Percentiles rank a stretch among this genome's conserved stretches.
phyloP scores from a whole-genome alignment of 2,888 invertebrate species.

The Nebria brevicollis region DNA sequence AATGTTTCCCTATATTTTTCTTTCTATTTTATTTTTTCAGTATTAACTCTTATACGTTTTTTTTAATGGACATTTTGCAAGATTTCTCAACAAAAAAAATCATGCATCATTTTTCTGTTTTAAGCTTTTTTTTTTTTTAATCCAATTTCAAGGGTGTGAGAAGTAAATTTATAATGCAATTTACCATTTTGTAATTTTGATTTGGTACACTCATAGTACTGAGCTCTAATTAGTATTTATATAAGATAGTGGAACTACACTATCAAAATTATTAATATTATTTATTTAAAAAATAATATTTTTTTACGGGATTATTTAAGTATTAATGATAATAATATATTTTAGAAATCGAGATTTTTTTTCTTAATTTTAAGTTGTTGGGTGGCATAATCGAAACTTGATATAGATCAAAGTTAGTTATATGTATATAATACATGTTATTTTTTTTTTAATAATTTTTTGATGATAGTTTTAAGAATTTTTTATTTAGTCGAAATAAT shows the following conservation, averaged over 20 bases:
- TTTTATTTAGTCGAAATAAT: conserved; percentile 30
- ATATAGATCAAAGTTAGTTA: conserved; percentile 16
- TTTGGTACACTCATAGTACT: neutral
- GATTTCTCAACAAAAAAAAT: neutral
- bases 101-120: conserved; percentile 8
- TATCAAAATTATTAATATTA: neutral
- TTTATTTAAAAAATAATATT: neutral
- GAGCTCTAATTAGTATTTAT: neutral
- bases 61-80: conserved; percentile 32
- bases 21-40: conserved; percentile 18
- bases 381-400: conserved; percentile 16
- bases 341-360: conserved; percentile 2
- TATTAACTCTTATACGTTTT: conserved; percentile 25
- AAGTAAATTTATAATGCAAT: neutral
- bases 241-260: neutral
- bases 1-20: neutral
- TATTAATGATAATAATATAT: neutral
- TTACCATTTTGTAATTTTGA: conserved; percentile 3
- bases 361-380: conserved; percentile 25
- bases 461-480: conserved; percentile 32
- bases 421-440: conserved; percentile 5
- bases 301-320: neutral
- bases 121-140: conserved; percentile 11
- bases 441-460: neutral
- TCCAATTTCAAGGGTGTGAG: neutral